A percentile compares a stretch with the other conserved stretches of the same genome.
Conservation (phyloP, 2,113 vertebrate genomes). For the Otolemur garnettii region DNA sequence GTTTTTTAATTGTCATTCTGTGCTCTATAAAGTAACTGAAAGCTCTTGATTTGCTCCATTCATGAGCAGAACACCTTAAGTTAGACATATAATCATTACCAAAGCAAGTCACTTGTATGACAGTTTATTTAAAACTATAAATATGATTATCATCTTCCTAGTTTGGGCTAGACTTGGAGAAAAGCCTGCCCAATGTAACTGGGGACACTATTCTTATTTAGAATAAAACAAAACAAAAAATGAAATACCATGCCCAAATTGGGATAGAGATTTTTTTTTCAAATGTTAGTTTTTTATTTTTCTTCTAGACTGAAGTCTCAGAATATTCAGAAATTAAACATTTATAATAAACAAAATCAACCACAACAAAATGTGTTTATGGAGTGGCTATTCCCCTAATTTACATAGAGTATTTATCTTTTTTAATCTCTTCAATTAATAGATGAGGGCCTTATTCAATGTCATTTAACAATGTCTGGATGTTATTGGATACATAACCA, state of each 20-base stretch:
- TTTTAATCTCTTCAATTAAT: not conserved
- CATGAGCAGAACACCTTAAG: not conserved
- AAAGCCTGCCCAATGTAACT: not conserved
- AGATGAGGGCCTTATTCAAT: not conserved
- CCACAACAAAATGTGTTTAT: not conserved
- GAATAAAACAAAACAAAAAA: not conserved
- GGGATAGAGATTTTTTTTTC: not conserved
- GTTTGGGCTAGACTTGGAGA: not conserved
- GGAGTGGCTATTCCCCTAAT: not conserved
- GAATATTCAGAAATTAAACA: not conserved
- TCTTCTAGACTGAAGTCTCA: not conserved
- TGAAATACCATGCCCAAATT: not conserved
- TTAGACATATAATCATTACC: not conserved
- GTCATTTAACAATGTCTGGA: not conserved
- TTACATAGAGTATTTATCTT: not conserved
- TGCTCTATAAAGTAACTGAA: not conserved
- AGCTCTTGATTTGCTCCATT: not conserved
- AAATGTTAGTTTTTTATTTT: not conserved
- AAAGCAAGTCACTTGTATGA: not conserved
- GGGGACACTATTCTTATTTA: not conserved
- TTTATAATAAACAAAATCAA: not conserved
- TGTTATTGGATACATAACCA: not conserved
- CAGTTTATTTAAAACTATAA: not conserved
- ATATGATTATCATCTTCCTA: not conserved
- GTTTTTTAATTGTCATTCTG: not conserved